Evolutionary conservation across 2,888 invertebrate genomes (phyloP).

Genomic region (Electrophaes corylata): DNA sequence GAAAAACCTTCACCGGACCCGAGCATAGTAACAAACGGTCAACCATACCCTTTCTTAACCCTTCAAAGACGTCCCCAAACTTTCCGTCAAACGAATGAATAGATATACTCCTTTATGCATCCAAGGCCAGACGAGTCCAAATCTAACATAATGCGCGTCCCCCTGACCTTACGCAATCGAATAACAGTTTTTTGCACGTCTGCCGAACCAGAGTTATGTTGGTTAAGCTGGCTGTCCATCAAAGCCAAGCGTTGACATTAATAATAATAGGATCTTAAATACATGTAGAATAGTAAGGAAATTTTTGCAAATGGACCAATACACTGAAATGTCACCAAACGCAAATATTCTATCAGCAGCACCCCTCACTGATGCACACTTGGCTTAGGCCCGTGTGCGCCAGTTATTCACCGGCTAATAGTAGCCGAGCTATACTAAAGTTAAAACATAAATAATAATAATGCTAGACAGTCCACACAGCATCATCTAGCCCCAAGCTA

Average conservation of each 20-base stretch:
- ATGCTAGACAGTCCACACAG: no score
- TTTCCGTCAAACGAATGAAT: conserved; percentile 3
- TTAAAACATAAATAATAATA: no score
- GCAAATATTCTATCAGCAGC: no score
- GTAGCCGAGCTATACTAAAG: no score
- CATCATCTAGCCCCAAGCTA: no score
- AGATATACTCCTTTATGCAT: background rate
- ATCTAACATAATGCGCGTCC: conserved; percentile 26
- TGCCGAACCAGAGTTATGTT: conserved; percentile 42
- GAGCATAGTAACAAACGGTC: conserved; percentile 19
- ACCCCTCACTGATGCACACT: no score
- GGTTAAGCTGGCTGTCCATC: conserved; percentile 16
- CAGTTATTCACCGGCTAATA: no score
- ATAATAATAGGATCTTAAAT: no score
- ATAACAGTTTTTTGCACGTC: conserved; percentile 46
- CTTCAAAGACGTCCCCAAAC: background rate
- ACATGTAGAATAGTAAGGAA: no score
- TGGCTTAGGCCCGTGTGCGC: no score
- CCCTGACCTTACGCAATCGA: conserved; percentile 40
- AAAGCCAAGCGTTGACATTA: conserved; percentile 9
- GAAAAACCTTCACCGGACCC: background rate
- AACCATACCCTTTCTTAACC: background rate
- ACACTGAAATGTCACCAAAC: no score
- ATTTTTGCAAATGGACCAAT: no score
- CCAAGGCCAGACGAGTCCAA: conserved; percentile 26